A percentile compares a stretch with the other conserved stretches of the same genome.
phyloP scores from a whole-genome alignment of 2,888 invertebrate genomes.

The Pandemis heparana region DNA sequence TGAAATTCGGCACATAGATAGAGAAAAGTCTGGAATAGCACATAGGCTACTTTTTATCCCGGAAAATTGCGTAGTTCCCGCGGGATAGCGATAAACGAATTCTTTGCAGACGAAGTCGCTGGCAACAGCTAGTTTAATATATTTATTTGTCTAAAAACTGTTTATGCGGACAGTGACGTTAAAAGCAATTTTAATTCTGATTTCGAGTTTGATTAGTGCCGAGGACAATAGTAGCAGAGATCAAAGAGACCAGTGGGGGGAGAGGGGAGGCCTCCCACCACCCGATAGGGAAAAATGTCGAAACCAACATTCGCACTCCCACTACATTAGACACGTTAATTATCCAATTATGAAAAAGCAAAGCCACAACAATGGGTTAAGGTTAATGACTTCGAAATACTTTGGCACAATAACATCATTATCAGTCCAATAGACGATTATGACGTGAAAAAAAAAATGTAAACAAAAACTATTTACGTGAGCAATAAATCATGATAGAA shows the following conservation, averaged over 20 bases:
- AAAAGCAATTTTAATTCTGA: slow-evolving; percentile 5
- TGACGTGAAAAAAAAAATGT: slow-evolving; percentile 39
- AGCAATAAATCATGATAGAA: slow-evolving; percentile 67
- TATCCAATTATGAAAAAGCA: slow-evolving; percentile 77
- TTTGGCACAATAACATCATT: slow-evolving; percentile 21
- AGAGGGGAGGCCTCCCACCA: slow-evolving; percentile 53
- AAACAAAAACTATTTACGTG: slow-evolving; percentile 47
- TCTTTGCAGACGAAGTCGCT: no score
- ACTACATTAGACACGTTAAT: slow-evolving; percentile 79
- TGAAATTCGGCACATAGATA: no score
- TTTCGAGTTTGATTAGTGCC: slow-evolving; percentile 52
- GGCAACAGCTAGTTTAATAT: no score
- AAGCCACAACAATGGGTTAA: slow-evolving; percentile 39
- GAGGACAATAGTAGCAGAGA: slow-evolving; percentile 58
- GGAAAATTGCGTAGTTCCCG: no score
- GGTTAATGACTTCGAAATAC: slow-evolving; percentile 38
- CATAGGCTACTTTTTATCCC: no score
- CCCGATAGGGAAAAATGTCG: slow-evolving; percentile 71
- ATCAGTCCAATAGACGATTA: slow-evolving; percentile 30
- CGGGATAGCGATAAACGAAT: no score
- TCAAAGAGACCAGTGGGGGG: slow-evolving; percentile 60
- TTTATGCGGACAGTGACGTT: not conserved
- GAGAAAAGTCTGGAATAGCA: no score
- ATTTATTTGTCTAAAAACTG: not conserved
- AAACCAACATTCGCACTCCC: slow-evolving; percentile 69